phyloP scores from a whole-genome alignment of 2,888 invertebrate species.

The Calliscelio sp. region DNA sequence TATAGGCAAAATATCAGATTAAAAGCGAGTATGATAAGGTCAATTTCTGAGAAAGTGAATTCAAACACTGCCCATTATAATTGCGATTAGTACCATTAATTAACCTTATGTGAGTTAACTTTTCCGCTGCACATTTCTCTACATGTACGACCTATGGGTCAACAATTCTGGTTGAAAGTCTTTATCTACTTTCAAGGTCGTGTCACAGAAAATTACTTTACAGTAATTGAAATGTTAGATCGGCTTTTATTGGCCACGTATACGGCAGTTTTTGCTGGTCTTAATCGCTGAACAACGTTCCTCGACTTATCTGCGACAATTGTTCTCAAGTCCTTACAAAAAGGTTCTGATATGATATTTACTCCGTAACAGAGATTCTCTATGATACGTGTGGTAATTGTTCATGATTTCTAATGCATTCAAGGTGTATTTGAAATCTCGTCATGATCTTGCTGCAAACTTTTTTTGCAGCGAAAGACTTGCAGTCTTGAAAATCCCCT shows the following conservation, averaged over 20 bases:
- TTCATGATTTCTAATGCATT: conserved; percentile 18
- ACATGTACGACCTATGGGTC: conserved; percentile 21
- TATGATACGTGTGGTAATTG: neutral
- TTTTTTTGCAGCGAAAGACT: neutral
- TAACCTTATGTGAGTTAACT: conserved; percentile 2
- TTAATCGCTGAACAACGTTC: conserved; percentile 10
- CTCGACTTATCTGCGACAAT: conserved; percentile 22
- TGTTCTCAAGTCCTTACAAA: neutral
- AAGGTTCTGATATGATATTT: conserved; percentile 22
- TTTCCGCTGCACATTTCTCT: conserved; percentile 41
- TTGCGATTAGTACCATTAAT: neutral
- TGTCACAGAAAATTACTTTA: conserved; percentile 38
- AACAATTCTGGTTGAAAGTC: conserved; percentile 46
- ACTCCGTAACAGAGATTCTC: conserved; percentile 8
- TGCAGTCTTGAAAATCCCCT: neutral
- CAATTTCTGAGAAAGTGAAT: conserved; percentile 39
- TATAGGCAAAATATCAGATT: no score
- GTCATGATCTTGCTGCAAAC: neutral
- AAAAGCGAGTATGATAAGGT: no score
- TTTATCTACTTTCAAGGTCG: conserved; percentile 55
- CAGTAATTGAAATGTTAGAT: conserved; percentile 21
- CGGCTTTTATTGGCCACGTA: conserved; percentile 7
- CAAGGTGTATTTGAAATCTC: neutral
- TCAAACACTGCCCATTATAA: conserved; percentile 11
- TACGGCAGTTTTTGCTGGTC: neutral